phyloP scores from a whole-genome alignment of 2,113 vertebrate species.

The Anoura caudifer region DNA sequence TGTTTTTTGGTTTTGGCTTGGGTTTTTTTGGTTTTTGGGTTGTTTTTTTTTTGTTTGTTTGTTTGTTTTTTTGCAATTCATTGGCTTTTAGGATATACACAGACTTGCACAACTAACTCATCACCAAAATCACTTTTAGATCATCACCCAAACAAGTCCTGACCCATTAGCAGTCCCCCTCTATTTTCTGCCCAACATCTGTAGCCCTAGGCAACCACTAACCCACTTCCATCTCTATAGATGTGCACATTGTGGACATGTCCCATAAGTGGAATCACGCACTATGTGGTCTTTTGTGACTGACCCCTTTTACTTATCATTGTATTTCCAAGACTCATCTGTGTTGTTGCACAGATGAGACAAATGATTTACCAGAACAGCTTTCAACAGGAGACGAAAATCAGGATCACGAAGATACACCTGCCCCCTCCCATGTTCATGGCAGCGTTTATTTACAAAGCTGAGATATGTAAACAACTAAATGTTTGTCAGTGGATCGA shows the following conservation, averaged over 20 bases:
- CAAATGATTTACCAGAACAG: background rate
- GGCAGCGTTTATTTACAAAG: background rate
- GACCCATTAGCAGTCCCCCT: background rate
- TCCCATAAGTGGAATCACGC: background rate
- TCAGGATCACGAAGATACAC: background rate
- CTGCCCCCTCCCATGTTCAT: background rate
- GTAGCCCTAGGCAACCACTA: background rate
- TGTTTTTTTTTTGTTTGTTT: too few relatives aligned
- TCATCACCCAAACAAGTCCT: background rate
- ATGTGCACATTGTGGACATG: background rate
- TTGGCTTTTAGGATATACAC: background rate
- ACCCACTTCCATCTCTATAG: background rate
- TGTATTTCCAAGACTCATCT: background rate
- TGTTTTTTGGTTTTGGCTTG: background rate
- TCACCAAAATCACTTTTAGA: background rate
- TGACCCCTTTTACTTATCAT: background rate
- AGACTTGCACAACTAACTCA: background rate
- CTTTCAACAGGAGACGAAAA: background rate
- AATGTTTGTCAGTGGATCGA: background rate
- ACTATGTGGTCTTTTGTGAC: background rate
- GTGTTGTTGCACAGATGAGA: background rate
- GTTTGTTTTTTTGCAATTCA: background rate
- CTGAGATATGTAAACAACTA: background rate
- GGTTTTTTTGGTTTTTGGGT: too few relatives aligned
- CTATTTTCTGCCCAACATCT: background rate